These are phyloP conservation scores for Grus americana DNA, from an alignment of 2,113 vertebrate genomes.

Conservation along the genomic window DNA sequence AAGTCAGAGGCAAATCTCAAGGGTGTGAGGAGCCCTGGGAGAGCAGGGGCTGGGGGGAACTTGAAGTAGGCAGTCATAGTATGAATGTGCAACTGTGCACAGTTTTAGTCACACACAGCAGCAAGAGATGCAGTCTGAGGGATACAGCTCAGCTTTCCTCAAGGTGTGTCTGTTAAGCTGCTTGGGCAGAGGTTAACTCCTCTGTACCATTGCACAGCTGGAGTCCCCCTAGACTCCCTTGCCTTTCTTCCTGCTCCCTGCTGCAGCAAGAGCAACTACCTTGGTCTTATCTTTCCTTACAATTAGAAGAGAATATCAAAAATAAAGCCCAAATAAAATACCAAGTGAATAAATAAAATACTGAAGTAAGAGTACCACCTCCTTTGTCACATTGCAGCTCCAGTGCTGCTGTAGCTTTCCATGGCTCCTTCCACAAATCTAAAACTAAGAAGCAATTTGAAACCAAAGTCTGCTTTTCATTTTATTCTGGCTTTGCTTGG, in stretches of 20 bases:
- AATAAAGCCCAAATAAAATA: background rate
- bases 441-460: background rate
- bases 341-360: background rate
- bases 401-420: background rate
- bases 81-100: background rate
- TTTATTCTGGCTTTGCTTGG: background rate
- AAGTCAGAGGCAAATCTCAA: rapidly evolving
- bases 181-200: background rate
- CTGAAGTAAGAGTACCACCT: background rate
- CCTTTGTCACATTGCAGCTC: background rate
- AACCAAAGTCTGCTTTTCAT: background rate
- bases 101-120: background rate
- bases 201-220: background rate
- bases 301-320: background rate
- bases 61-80: background rate
- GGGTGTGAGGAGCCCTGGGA: rapidly evolving
- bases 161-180: background rate
- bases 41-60: rapidly evolving
- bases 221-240: background rate
- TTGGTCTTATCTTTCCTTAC: background rate
- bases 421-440: background rate
- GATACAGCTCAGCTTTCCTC: background rate
- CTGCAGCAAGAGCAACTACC: background rate
- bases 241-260: rapidly evolving
- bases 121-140: background rate